Percentiles rank a stretch among this genome's conserved stretches.
These are phyloP conservation scores for Euspilapteryx auroguttella DNA, from an alignment of 2,888 invertebrate species.

Conservation along the genomic window DNA sequence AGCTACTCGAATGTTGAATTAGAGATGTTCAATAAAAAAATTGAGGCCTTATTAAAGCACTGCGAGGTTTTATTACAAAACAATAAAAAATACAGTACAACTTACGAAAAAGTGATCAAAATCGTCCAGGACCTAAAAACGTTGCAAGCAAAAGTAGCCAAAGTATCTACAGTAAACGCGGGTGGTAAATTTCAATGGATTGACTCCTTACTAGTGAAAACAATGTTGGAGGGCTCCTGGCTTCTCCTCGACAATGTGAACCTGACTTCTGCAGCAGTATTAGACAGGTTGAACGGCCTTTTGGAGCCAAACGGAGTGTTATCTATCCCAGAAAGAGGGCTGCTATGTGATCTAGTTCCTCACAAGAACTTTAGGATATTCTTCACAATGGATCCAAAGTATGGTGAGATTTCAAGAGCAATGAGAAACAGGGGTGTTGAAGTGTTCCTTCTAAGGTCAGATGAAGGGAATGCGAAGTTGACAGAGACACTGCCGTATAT, in stretches of 20 bases:
- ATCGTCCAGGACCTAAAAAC: conserved; percentile 26
- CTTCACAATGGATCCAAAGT: conserved; percentile 91
- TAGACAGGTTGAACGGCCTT: conserved; percentile 94
- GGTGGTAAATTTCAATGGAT: conserved; percentile 95
- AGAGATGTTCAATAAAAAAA: conserved; percentile 23
- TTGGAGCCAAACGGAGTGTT: conserved; percentile 92
- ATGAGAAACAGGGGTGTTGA: conserved; percentile 99
- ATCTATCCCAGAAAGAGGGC: conserved; percentile 89
- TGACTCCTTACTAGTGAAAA: conserved; percentile 84
- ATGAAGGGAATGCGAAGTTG: conserved; percentile 24
- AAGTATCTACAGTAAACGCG: conserved; percentile 67
- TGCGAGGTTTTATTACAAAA: conserved; percentile 12
- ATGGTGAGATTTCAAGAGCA: conserved; percentile 95
- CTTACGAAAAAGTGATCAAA: conserved; percentile 16
- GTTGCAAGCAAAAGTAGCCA: conserved; percentile 37
- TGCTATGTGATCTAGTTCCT: conserved; percentile 76
- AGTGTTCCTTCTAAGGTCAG: conserved; percentile 56
- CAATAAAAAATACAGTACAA: neutral
- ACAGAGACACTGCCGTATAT: conserved; percentile 33
- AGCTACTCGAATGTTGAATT: conserved; percentile 14
- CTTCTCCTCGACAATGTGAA: conserved; percentile 91
- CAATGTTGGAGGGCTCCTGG: conserved; percentile 81
- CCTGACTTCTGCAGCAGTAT: conserved; percentile 92
- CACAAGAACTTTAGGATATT: conserved; percentile 92
- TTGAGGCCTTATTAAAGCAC: conserved; percentile 23